Base-by-base conservation (phyloP, 2,113 vertebrate species). In the Chloroceryle aenea region DNA sequence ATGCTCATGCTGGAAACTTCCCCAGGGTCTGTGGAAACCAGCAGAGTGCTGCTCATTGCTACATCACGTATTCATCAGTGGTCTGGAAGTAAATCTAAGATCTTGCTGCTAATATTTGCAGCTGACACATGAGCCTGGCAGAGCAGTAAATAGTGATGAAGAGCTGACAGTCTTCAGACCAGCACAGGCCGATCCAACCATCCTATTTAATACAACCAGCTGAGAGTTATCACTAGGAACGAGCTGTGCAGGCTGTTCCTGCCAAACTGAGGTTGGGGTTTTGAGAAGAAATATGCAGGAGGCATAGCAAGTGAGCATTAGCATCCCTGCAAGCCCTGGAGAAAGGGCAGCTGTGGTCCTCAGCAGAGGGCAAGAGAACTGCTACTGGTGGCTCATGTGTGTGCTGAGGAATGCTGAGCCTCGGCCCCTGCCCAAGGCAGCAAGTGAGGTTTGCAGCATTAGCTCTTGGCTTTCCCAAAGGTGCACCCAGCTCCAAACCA, bases 121-220 rank as follows among this genome's bases (percentile, higher is more conserved):
- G 87, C 90, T 94, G 92, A 72, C 95, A 94, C 90, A 7, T 3
- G 42, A 87, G 88, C 59, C 88, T 88, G 96, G 88, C 94, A 96
- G 82, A 81, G 88, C 95, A 88, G 89, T 83, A 93, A 93, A 95
- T 73, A 90, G 91, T 15, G 63, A 14, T n/a, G 90, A 87, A 92
- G 71, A 90, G 72, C 68, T 14, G 7, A 84, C 87, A 85, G 67
- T 43, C 85, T 63, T 34, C 71, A 75, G 82, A 30, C 71, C 90
- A 73, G 80, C 87, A 10, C 80, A 43, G 85, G 40, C 92, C 5
- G 7, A 82, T 79, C 87, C 92, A 72, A 75, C 78, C 69, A 8
- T 43, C 66, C 78, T 59, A 75, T 94, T 93, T 91, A 85, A 97
- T 94, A 61, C 88, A 80, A 66, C 90, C 58, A 64, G 78, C 82